phyloP scores from a whole-genome alignment of 2,113 vertebrate species.

The Cinclus cinclus region DNA sequence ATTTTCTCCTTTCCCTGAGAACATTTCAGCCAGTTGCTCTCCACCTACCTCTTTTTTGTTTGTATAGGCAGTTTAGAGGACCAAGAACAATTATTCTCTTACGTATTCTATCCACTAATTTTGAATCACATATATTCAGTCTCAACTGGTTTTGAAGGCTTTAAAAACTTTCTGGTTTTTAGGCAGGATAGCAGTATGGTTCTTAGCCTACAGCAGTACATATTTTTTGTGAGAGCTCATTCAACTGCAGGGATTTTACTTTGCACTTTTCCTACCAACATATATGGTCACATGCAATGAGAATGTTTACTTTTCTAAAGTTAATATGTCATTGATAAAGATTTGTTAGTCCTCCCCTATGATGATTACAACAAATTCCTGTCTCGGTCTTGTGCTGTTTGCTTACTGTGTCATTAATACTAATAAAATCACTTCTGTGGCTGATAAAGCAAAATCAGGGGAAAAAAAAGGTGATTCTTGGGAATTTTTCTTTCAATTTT shows the following conservation, averaged over 20 bases:
- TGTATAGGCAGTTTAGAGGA: background rate
- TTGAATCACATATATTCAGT: background rate
- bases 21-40: background rate
- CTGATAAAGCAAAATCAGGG: background rate
- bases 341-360: background rate
- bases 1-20: background rate
- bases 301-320: background rate
- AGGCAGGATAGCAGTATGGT: background rate
- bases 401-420: background rate
- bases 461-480: background rate
- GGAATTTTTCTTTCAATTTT: background rate
- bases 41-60: background rate
- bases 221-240: background rate
- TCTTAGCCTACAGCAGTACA: background rate
- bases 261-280: background rate
- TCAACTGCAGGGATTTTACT: background rate
- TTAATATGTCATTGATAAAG: background rate
- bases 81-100: background rate
- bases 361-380: background rate
- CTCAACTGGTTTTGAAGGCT: background rate
- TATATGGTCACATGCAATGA: background rate
- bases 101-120: background rate
- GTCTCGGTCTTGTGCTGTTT: background rate
- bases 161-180: background rate
- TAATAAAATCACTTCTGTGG: background rate